Conservation (phyloP, 92 coral and sea anemone genomes). For the Actinostola sp. region DNA sequence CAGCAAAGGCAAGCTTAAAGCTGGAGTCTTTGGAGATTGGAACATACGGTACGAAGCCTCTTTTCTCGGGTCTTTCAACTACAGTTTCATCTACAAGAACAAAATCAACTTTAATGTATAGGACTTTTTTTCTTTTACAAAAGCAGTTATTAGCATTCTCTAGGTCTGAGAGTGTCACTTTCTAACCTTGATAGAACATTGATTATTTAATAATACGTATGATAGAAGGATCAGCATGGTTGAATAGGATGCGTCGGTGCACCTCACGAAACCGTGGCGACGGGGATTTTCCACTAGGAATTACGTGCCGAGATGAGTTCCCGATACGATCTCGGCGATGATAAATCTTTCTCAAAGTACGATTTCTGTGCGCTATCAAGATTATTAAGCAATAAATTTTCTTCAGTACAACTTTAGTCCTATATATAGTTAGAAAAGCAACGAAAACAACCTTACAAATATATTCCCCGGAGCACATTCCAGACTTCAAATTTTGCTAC, state of each 20-base stretch:
- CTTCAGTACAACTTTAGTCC: not conserved
- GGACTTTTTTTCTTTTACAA: not conserved
- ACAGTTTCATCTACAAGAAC: not conserved
- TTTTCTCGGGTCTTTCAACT: slow-evolving; percentile 12
- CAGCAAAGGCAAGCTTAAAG: not conserved
- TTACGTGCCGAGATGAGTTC: not conserved
- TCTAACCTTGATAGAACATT: too few relatives aligned
- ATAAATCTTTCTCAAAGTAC: slow-evolving; percentile 16
- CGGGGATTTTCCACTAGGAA: slow-evolving; percentile 3
- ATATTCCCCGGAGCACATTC: too few relatives aligned
- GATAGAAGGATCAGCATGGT: slow-evolving; percentile 2
- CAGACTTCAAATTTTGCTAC: too few relatives aligned
- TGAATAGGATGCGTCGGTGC: not conserved
- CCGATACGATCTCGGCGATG: slow-evolving; percentile 1
- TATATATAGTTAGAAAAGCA: not conserved
- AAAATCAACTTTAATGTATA: not conserved
- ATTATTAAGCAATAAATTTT: slow-evolving; percentile 17
- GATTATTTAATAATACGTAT: not conserved
- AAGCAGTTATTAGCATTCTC: too few relatives aligned
- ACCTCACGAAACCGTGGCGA: slow-evolving; percentile 11
- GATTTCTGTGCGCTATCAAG: slow-evolving; percentile 22
- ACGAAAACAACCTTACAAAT: too few relatives aligned
- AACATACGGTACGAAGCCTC: slow-evolving; percentile 43
- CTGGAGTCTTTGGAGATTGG: slow-evolving; percentile 1
- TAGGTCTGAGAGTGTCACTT: too few relatives aligned